phyloP scores from a whole-genome alignment of 1,140 invertebrate species.

The Drosophila carrolli region DNA sequence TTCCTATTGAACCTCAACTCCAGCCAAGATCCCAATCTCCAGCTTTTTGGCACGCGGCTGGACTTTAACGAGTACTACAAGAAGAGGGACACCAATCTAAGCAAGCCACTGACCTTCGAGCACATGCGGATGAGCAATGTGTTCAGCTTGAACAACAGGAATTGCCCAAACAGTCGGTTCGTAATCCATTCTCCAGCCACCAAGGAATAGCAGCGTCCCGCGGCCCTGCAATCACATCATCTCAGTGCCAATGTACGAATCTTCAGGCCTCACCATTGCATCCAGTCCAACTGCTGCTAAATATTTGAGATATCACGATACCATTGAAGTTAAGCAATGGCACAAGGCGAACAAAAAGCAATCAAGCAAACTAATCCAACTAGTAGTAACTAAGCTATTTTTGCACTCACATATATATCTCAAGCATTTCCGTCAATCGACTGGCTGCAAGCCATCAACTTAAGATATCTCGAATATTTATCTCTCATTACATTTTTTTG shows the following conservation, averaged over 20 bases:
- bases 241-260: constrained; percentile 9
- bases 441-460: constrained; percentile 13
- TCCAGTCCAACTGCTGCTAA: constrained; percentile 12
- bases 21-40: constrained; percentile 87
- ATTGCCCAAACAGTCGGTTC: constrained; percentile 2
- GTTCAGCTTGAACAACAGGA: background rate
- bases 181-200: background rate
- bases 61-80: constrained; percentile 97
- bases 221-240: background rate
- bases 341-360: constrained; percentile 3
- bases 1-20: constrained; percentile 85
- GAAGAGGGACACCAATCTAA: constrained; percentile 90
- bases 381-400: constrained; percentile 3
- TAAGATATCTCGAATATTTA: constrained; percentile 30
- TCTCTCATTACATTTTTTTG: constrained; percentile 3
- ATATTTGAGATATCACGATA: constrained; percentile 6
- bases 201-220: constrained; percentile 6
- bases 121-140: constrained; percentile 87
- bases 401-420: background rate
- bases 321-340: background rate
- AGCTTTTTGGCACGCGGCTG: constrained; percentile 94
- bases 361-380: constrained; percentile 10
- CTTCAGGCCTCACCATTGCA: background rate
- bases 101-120: constrained; percentile 90
- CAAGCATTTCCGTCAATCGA: constrained; percentile 7